Base-by-base conservation (phyloP, 2,113 vertebrate genomes). In the Hystrix brachyura region DNA sequence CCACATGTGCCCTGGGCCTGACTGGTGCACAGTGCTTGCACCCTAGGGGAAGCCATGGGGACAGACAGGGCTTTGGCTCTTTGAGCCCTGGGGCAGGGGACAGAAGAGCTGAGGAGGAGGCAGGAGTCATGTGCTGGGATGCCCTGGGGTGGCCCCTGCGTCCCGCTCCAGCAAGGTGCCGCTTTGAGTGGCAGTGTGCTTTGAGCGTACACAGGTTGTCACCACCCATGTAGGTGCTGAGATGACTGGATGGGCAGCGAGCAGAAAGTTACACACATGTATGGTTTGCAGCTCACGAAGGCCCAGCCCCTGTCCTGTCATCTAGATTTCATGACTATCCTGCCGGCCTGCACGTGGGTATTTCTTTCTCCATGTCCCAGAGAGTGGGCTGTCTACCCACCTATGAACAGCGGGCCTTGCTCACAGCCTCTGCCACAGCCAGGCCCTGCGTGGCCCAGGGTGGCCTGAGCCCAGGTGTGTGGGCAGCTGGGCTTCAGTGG, bases 141-240 rank as follows among this genome's bases (percentile, higher is more conserved):
- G 23, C 25, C 10, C 62, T 3, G 4, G 38, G 18, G 25, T 71
- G 38, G 38, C 87, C 14, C 65, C 43, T 48, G 29, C 67, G 2
- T n/a, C 38, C 3, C 5, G 0, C 1, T 19, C 55, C 5, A 5
- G 0, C 6, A 48, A 38, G 43, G 55, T 9, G 38, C 1, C 0
- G 5, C 7, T 87, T 29, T 48, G 34, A 38, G 1, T 80, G 14
- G 7, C 38, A 34, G 9, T 4, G 14, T 15, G 12, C 46, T 10
- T 4, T 46, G 12, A 14, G 32, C 13, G 13, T 12, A 9, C 2
- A 3, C 21, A 79, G 43, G 19, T 53, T 17, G 21, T 5, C 11
- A 11, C 11, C 3, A 0, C 12, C 53, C 1, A 14, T 6, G 0
- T 57, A 43, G 55, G 51, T 32, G 34, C 18, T 19, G 25, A 8